Evolutionary conservation across 2,113 vertebrate species (phyloP).

Genomic region (Planiliza haematocheilus): DNA sequence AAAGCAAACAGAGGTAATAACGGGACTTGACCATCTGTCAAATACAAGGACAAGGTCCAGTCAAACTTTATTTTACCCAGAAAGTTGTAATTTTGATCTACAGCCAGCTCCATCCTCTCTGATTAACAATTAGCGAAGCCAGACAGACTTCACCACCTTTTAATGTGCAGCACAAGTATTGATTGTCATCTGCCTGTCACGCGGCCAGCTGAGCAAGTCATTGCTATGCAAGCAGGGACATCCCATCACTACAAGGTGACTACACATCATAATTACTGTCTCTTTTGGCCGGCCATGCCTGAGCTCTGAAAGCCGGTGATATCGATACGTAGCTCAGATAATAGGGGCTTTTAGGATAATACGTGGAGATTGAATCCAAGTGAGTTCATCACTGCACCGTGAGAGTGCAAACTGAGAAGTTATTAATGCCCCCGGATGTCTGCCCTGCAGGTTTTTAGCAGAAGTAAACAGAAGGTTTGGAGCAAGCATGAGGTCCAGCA

Average conservation of each 20-base stretch:
- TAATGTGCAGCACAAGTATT: slow-evolving; percentile 21
- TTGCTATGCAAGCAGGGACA: slow-evolving; percentile 24
- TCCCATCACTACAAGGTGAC: slow-evolving; percentile 38
- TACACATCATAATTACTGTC: slow-evolving; percentile 44
- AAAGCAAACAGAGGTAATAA: slow-evolving; percentile 44
- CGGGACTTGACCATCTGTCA: slow-evolving; percentile 13
- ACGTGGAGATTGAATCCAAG: slow-evolving; percentile 29
- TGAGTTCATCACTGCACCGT: slow-evolving; percentile 37
- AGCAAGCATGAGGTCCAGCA: slow-evolving; percentile 5
- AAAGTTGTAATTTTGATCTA: slow-evolving; percentile 19
- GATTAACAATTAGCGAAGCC: slow-evolving; percentile 30
- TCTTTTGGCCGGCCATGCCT: slow-evolving; percentile 6
- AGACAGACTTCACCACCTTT: slow-evolving; percentile 24
- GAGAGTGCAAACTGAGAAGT: slow-evolving; percentile 17
- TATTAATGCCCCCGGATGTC: not conserved
- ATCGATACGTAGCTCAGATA: slow-evolving; percentile 46
- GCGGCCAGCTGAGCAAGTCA: slow-evolving; percentile 12
- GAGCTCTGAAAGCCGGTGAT: slow-evolving; percentile 42
- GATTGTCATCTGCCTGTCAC: slow-evolving; percentile 30
- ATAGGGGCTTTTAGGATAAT: slow-evolving; percentile 45
- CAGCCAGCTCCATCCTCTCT: slow-evolving; percentile 33
- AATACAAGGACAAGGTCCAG: slow-evolving; percentile 42
- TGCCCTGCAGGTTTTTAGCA: not conserved
- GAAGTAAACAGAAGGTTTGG: slow-evolving; percentile 19
- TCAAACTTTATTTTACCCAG: slow-evolving; percentile 31